Evolutionary conservation across 2,888 invertebrate genomes (phyloP).

Genomic region (Drosophila limbata): DNA sequence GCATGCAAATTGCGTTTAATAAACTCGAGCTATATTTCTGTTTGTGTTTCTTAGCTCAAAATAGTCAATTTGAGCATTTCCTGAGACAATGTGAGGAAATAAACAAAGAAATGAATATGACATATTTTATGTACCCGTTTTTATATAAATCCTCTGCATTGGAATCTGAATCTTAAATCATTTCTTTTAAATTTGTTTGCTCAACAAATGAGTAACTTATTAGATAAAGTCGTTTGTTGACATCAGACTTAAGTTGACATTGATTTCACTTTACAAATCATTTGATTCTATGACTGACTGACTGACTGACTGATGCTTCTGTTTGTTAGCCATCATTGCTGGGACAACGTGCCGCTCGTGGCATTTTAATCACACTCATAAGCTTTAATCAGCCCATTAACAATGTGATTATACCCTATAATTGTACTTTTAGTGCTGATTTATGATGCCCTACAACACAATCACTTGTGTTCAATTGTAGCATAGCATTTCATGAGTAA

Average conservation of each 20-base stretch:
- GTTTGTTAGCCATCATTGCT: conserved; percentile 23
- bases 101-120: not conserved
- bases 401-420: conserved; percentile 22
- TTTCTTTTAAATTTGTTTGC: conserved; percentile 21
- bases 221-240: conserved; percentile 11
- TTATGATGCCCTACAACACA: conserved; percentile 33
- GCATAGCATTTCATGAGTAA: conserved; percentile 5
- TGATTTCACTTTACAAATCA: conserved; percentile 44
- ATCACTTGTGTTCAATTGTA: conserved; percentile 11
- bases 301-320: conserved; percentile 13
- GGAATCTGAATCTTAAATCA: conserved; percentile 8
- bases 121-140: not conserved
- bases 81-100: conserved; percentile 16
- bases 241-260: conserved; percentile 1
- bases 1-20: conserved; percentile 30
- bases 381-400: conserved; percentile 36
- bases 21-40: conserved; percentile 1
- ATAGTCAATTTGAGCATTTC: conserved; percentile 9
- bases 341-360: conserved; percentile 58
- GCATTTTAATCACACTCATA: conserved; percentile 55
- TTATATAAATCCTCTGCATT: conserved; percentile 3
- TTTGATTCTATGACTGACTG: conserved; percentile 18
- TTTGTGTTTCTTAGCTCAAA: not conserved
- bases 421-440: conserved; percentile 23
- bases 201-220: not conserved